Conservation (phyloP, 2,113 vertebrate species). For the Rissa tridactyla region DNA sequence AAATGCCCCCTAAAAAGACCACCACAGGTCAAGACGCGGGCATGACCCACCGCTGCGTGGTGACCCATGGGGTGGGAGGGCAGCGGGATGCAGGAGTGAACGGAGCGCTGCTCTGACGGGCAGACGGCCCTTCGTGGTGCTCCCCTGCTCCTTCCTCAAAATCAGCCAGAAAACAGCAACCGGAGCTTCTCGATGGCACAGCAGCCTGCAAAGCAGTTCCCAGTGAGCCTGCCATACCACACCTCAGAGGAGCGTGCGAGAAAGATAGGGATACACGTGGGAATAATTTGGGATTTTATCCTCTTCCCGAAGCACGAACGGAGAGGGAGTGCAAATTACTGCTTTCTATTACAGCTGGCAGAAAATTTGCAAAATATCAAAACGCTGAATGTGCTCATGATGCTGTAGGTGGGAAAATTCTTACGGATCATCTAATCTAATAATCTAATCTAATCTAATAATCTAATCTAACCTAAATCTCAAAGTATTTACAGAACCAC, state of each 20-base stretch:
- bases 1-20: background rate
- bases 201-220: background rate
- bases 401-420: background rate
- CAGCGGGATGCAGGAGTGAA: background rate
- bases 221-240: background rate
- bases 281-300: background rate
- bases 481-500: background rate
- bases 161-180: background rate
- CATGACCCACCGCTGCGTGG: background rate
- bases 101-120: background rate
- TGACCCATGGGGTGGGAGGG: rapidly evolving
- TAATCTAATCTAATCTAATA: no score
- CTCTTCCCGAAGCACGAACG: background rate
- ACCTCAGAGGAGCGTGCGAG: background rate
- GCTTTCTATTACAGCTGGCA: background rate
- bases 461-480: background rate
- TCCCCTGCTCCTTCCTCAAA: background rate
- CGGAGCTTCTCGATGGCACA: background rate
- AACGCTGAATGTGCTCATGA: background rate
- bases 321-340: background rate
- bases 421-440: background rate
- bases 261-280: rapidly evolving
- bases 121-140: rapidly evolving
- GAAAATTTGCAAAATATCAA: background rate
- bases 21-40: background rate